A percentile compares a stretch with the other conserved stretches of the same genome.
Evolutionary conservation across 2,888 invertebrate species (phyloP).

Genomic region (Amblyteles armatorius): DNA sequence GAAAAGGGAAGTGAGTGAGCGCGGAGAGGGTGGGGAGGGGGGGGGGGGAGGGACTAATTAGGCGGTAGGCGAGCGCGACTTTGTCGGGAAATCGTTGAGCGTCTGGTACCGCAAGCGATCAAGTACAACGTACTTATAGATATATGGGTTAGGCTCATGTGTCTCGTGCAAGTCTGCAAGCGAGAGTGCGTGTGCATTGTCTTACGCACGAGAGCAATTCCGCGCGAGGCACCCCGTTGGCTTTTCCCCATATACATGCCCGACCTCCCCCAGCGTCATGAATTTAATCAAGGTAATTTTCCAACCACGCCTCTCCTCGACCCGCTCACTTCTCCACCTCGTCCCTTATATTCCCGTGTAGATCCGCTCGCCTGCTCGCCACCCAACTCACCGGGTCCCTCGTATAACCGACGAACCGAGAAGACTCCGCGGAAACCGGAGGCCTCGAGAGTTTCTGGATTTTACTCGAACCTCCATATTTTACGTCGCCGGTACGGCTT

Average conservation of each 20-base stretch:
- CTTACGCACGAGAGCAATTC: constrained; percentile 63
- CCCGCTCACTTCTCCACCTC: constrained; percentile 21
- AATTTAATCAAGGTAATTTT: constrained; percentile 81
- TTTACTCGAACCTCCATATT: constrained; percentile 73
- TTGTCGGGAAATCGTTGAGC: constrained; percentile 47
- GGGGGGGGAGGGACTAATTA: constrained; percentile 60
- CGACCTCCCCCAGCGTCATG: constrained; percentile 70
- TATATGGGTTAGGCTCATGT: constrained; percentile 10
- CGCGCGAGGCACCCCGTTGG: constrained; percentile 45
- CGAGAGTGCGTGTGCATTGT: constrained; percentile 73
- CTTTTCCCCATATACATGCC: constrained; percentile 52
- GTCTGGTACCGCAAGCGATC: constrained; percentile 24
- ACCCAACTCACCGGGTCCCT: constrained; percentile 40
- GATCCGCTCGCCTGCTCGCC: constrained; percentile 24
- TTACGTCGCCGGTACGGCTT: constrained; percentile 59
- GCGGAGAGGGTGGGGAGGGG: not conserved
- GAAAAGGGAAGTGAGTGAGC: constrained; percentile 26
- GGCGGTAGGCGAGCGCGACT: constrained; percentile 56
- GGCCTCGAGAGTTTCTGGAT: constrained; percentile 74
- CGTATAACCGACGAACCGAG: constrained; percentile 55
- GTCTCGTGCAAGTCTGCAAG: constrained; percentile 47
- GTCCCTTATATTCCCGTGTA: constrained; percentile 48
- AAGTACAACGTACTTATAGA: not conserved
- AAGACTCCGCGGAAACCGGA: constrained; percentile 50
- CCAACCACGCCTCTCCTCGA: constrained; percentile 73